phyloP scores from a whole-genome alignment of 2,113 vertebrate species.

The Triplophysa rosa region DNA sequence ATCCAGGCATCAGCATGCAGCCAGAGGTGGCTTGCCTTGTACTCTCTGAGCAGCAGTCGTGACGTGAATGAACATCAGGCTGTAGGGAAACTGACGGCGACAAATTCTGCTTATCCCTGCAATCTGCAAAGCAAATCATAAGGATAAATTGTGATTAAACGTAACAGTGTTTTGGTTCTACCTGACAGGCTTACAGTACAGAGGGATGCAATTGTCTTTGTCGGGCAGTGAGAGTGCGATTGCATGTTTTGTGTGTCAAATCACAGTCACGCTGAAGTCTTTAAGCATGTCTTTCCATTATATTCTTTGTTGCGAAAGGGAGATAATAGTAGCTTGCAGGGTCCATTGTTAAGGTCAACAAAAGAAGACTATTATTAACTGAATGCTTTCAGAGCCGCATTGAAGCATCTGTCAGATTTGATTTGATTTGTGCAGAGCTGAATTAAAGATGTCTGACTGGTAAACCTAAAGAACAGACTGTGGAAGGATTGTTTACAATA shows the following conservation, averaged over 20 bases:
- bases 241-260: not conserved
- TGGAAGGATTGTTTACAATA: too few species aligned
- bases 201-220: not conserved
- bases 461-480: not conserved
- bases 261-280: not conserved
- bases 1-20: conserved; percentile 42
- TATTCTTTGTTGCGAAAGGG: conserved; percentile 17
- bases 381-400: conserved; percentile 14
- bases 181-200: not conserved
- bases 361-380: conserved; percentile 35
- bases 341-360: conserved; percentile 29
- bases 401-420: conserved; percentile 11
- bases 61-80: conserved; percentile 36
- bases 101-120: conserved; percentile 35
- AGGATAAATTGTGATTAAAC: conserved; percentile 32
- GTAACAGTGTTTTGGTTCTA: not conserved
- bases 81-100: conserved; percentile 32
- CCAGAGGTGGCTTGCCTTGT: conserved; percentile 27
- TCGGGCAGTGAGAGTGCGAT: not conserved
- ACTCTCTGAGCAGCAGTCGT: conserved; percentile 3
- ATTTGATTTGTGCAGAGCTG: conserved; percentile 6
- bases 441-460: not conserved
- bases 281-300: conserved; percentile 38
- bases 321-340: conserved; percentile 19
- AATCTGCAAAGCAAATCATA: conserved; percentile 31